Base-by-base conservation (phyloP, 2,888 invertebrate species). In the Dolichomitus sp. region DNA sequence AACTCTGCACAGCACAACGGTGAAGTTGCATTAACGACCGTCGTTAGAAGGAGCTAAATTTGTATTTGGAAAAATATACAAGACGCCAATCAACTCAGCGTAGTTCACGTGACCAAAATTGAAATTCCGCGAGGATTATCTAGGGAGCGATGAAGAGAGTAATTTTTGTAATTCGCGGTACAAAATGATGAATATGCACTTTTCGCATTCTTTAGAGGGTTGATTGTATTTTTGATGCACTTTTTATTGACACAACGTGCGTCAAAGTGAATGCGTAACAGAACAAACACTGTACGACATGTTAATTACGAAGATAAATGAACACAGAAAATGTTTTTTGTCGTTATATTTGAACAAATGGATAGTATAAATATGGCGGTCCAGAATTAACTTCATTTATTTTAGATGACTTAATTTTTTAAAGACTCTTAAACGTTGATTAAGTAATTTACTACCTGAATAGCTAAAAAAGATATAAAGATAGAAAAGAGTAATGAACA, bases 51-150 rank as follows among this genome's bases (percentile, higher is more conserved):
- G 33, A 45, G 80, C 68, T 75, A 65, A 75, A 78, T 78, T 80
- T 83, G 82, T 80, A 73, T 78, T 72, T 80, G 73, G 27, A 72
- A 65, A 78, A 82, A 82, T 80, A 74, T 70, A 81, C 74, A 66
- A 23, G 42, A 45, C 14, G 48, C 42, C 37, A 66, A 75, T 37
- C 33, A 5, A 45, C 30, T 11, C 45, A 45, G 12, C 57, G 40
- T 30, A 45, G 9, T 59, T 50, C 12, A 54, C 42, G 30, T 11
- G 17, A 66, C 73, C 73, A 59, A 59, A 82, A 84, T 82, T 82
- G 70, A 74, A 84, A 57, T 63, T 11, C 59, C 40, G 12, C 27
- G 6, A 40, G 50, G 33, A 66, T 57, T 59, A 30, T 69, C 6
- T 61, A 14, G 27, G 30, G 14, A 63, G 23, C 30, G 14, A 48